Evolutionary conservation across 2,113 vertebrate species (phyloP).

Genomic region (Rostratula benghalensis): DNA sequence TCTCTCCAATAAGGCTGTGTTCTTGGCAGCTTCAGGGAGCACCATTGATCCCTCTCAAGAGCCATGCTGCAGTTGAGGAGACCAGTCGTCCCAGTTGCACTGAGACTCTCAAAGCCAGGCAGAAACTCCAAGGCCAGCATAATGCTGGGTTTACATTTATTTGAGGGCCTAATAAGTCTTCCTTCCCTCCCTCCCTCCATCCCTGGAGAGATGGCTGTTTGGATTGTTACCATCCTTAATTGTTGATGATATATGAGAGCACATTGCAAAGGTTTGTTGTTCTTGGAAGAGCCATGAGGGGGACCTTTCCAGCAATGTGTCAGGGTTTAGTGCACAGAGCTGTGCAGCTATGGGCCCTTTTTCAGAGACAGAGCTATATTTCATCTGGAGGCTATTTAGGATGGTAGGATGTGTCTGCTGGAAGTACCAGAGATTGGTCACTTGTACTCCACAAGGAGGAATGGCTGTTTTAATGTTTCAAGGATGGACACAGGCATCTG

Average conservation of each 20-base stretch:
- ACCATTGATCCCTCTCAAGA: neutral
- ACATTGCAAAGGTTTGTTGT: slow-evolving; percentile 35
- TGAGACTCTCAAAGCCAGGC: neutral
- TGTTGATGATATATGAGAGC: slow-evolving; percentile 32
- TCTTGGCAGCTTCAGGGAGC: neutral
- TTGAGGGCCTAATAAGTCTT: neutral
- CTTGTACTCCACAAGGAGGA: neutral
- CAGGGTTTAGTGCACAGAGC: neutral
- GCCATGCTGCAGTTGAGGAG: neutral
- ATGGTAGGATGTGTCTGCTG: neutral
- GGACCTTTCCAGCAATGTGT: slow-evolving; percentile 44
- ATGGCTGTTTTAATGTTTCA: neutral
- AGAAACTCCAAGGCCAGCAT: neutral
- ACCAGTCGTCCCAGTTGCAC: neutral
- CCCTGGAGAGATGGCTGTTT: neutral
- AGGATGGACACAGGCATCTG: neutral
- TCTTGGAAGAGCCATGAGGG: neutral
- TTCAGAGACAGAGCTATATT: slow-evolving; percentile 21
- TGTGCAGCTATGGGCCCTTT: neutral
- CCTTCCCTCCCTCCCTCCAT: neutral
- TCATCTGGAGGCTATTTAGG: neutral
- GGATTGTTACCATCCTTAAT: slow-evolving; percentile 30
- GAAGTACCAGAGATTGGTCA: neutral
- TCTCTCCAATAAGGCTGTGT: neutral
- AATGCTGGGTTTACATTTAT: neutral